Evolutionary conservation across 2,113 vertebrate species (phyloP).

Genomic region (Neotoma lepida): DNA sequence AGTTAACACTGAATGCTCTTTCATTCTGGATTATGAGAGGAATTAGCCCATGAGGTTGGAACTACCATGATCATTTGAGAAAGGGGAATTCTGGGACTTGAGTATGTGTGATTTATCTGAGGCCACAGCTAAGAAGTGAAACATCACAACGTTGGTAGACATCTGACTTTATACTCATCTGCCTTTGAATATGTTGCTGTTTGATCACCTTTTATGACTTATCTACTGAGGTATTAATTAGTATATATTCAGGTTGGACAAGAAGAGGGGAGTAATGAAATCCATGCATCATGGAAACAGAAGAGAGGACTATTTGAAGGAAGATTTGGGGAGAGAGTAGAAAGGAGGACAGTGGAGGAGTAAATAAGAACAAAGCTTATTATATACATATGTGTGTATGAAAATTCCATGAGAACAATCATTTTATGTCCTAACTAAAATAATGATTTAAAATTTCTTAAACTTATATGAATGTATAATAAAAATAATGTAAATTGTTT

Average conservation of each 20-base stretch:
- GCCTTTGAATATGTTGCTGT: background rate
- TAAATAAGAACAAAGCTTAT: background rate
- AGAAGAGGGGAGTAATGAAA: background rate
- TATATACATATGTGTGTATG: background rate
- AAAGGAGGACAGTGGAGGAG: background rate
- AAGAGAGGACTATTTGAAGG: background rate
- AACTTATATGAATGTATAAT: background rate
- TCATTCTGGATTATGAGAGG: background rate
- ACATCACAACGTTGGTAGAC: background rate
- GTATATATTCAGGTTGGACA: background rate
- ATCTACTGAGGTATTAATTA: background rate
- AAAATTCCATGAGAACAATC: background rate
- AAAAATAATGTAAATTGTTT: background rate
- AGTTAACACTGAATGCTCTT: background rate
- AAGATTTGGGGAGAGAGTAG: background rate
- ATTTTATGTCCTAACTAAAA: background rate
- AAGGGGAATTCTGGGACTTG: background rate
- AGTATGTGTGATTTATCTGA: background rate
- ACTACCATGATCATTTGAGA: background rate
- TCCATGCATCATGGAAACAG: background rate
- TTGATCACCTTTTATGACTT: background rate
- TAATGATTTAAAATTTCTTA: background rate
- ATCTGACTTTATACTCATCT: background rate
- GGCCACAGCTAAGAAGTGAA: background rate
- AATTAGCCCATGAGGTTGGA: background rate